phyloP scores from a whole-genome alignment of 2,888 invertebrate species.

The Elmis aenea region DNA sequence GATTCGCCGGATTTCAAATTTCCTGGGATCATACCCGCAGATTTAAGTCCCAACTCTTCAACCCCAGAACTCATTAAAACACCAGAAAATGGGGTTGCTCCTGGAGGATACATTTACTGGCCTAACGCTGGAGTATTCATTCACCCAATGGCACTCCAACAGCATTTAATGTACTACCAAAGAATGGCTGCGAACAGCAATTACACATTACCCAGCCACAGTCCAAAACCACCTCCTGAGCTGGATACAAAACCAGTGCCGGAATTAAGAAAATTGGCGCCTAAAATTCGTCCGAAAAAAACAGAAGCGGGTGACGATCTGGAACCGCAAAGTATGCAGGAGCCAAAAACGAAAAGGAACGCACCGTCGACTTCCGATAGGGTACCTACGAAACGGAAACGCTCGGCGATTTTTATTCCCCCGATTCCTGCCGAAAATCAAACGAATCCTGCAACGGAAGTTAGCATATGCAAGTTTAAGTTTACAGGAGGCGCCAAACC shows the following conservation, averaged over 20 bases:
- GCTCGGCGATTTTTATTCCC: conserved; percentile 80
- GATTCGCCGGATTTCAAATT: conserved; percentile 30
- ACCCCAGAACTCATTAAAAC: conserved; percentile 46
- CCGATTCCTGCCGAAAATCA: conserved; percentile 72
- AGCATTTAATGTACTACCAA: conserved; percentile 70
- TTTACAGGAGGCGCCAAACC: conserved; percentile 90
- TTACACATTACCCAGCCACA: conserved; percentile 33
- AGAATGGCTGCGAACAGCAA: conserved; percentile 58
- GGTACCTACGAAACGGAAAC: conserved; percentile 63
- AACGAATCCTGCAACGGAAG: conserved; percentile 75
- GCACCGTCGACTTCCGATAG: conserved; percentile 39
- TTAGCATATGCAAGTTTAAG: conserved; percentile 82
- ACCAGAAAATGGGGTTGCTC: conserved; percentile 42
- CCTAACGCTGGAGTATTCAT: conserved; percentile 66
- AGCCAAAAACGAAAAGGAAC: conserved; percentile 45
- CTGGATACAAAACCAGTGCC: conserved; percentile 17
- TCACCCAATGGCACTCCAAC: conserved; percentile 68
- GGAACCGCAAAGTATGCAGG: conserved; percentile 47
- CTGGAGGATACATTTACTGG: conserved; percentile 62
- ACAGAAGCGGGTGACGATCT: conserved; percentile 25
- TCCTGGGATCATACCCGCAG: conserved; percentile 25
- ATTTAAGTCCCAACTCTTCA: conserved; percentile 39
- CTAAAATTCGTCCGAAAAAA: conserved; percentile 34
- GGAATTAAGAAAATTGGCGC: conserved; percentile 44
- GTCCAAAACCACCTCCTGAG: conserved; percentile 32